Base-by-base conservation (phyloP, 2,888 invertebrate species). In the Eupithecia pulchellata region DNA sequence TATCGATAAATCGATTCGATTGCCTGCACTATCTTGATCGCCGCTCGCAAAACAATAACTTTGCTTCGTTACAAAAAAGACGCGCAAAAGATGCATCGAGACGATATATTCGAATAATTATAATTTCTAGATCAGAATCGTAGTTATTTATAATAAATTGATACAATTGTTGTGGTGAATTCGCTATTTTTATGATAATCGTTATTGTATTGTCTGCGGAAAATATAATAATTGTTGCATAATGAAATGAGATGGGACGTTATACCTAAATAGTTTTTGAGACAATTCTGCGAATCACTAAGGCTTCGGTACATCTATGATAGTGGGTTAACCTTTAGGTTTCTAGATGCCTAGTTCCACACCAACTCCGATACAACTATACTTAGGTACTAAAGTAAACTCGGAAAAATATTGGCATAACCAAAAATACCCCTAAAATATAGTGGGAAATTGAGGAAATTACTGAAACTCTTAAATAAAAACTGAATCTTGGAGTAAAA, bases 1-100 rank as follows among this genome's bases (percentile, higher is more conserved):
- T 92, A 92, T 93, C 93, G 92, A 92, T 91, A 85, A 85, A 91
- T 87, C 88, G 85, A 86, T 78, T 87, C 89, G 89, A 90, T 90
- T 88, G 87, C 80, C 66, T 78, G 76, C 79, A 75, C 76, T 91
- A 91, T 91, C 92, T 87, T 84, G 91, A 92, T 91, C 86, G 75
- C 77, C 75, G 83, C 80, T 78, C 78, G 86, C 84, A 82, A 89
- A 90, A 90, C 91, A 89, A 91, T 92, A 91, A 91, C 87, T 84
- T 81, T 79, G 77, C 78, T 79, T 79, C 80, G 60, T 32, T 66
- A 64, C 69, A 74, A 72, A 75, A 74, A 72, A 62, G 64, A 52
- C 52, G 60, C 61, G 64, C 66, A 65, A 68, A 63, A 58, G 66
- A 65, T 71, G 42, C 68, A 63, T 68, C 58, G 63, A 67, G 72